These are phyloP conservation scores for Rhizomys pruinosus DNA, from an alignment of 2,113 vertebrate species.

Conservation along the genomic window DNA sequence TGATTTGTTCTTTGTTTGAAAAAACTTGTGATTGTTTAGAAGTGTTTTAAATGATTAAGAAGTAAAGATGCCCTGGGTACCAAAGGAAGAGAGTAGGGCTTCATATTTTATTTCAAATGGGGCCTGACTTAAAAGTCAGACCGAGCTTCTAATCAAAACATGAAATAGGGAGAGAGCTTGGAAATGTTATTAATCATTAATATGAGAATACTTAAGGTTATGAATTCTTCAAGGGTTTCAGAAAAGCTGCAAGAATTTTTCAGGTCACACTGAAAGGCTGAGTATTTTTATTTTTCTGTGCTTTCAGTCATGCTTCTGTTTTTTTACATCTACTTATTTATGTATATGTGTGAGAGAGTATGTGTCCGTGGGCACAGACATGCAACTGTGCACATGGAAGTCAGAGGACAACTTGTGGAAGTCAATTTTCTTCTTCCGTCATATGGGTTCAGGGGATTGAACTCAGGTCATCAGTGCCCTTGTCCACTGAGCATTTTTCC, in stretches of 20 bases:
- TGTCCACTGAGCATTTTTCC: background rate
- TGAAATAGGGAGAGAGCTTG: constrained; percentile 19
- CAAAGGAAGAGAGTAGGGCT: background rate
- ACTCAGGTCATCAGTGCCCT: background rate
- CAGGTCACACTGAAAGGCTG: background rate
- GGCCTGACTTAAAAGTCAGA: constrained; percentile 62
- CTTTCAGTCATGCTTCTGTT: background rate
- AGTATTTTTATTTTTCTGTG: constrained; percentile 26
- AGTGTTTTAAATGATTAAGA: constrained; percentile 69
- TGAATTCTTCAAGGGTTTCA: constrained; percentile 54
- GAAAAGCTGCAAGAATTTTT: constrained; percentile 40
- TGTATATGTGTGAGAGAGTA: no score
- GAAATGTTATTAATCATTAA: constrained; percentile 70
- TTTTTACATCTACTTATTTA: no score
- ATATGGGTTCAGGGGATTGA: background rate
- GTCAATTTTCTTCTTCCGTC: background rate
- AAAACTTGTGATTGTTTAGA: constrained; percentile 55
- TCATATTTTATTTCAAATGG: constrained; percentile 63
- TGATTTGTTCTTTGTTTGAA: constrained; percentile 62
- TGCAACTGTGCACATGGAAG: background rate
- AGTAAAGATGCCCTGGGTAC: constrained; percentile 33
- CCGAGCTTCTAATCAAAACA: constrained; percentile 61
- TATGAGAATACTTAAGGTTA: constrained; percentile 20
- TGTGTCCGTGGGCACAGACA: background rate
- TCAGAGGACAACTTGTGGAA: background rate